A percentile compares a stretch with the other conserved stretches of the same genome.
These are phyloP conservation scores for Arctocebus calabarensis DNA, from an alignment of 2,797 vertebrate genomes.

Conservation along the genomic window DNA sequence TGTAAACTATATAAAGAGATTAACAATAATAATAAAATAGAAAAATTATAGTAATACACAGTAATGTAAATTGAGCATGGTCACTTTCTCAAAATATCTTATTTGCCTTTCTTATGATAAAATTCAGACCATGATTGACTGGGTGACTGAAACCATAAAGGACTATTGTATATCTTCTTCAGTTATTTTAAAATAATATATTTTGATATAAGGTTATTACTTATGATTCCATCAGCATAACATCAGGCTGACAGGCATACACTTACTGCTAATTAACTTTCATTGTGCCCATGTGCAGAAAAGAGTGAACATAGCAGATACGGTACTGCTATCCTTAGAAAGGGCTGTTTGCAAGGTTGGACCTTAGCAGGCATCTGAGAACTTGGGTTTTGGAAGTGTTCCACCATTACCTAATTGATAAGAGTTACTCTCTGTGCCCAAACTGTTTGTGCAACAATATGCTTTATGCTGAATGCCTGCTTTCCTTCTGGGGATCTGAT, in stretches of 20 bases:
- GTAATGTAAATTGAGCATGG: not conserved
- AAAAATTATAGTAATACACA: not conserved
- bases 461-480: not conserved
- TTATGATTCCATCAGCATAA: not conserved
- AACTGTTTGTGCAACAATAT: not conserved
- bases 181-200: not conserved
- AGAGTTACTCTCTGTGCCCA: not conserved
- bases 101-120: not conserved
- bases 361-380: not conserved
- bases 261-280: not conserved
- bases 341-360: not conserved
- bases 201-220: not conserved
- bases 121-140: not conserved
- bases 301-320: not conserved
- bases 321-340: not conserved
- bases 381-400: not conserved
- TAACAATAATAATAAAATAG: not conserved
- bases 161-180: not conserved
- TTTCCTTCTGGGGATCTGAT: slow-evolving; percentile 15
- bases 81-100: not conserved
- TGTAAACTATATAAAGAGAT: not conserved
- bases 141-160: not conserved
- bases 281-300: not conserved
- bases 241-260: not conserved
- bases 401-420: not conserved